Evolutionary conservation across 2,113 vertebrate genomes (phyloP).

Genomic region (Eptesicus fuscus): DNA sequence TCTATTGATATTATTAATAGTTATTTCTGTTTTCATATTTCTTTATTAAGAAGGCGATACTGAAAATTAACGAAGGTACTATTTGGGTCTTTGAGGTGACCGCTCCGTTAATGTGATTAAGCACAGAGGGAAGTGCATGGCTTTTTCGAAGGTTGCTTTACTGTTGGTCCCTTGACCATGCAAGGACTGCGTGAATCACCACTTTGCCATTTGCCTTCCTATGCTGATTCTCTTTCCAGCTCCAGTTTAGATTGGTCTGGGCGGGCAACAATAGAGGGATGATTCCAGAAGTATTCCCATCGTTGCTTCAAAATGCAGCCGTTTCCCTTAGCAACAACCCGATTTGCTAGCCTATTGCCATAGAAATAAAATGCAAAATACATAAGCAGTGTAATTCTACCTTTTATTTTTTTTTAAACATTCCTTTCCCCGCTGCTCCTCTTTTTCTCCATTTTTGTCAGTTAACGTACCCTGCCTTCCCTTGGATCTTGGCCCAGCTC

Average conservation of each 20-base stretch:
- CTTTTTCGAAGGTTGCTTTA: neutral
- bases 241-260: slow-evolving; percentile 5
- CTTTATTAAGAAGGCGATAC: neutral
- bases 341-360: slow-evolving; percentile 49
- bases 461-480: neutral
- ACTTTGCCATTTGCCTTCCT: neutral
- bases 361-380: slow-evolving; percentile 59
- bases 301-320: slow-evolving; percentile 3
- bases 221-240: neutral
- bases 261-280: neutral
- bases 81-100: neutral
- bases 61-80: neutral
- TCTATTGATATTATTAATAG: neutral
- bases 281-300: slow-evolving; percentile 34
- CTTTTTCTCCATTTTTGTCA: neutral
- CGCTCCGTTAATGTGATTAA: neutral
- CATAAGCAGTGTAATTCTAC: neutral
- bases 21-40: slow-evolving; percentile 1
- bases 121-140: neutral
- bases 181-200: neutral
- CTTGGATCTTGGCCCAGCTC: neutral
- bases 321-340: slow-evolving; percentile 63
- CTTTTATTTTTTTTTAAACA: neutral
- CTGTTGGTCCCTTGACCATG: neutral
- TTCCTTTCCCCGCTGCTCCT: neutral